These are phyloP conservation scores for Axea sp. DNA, from an alignment of 2,888 invertebrate genomes.

Conservation along the genomic window DNA sequence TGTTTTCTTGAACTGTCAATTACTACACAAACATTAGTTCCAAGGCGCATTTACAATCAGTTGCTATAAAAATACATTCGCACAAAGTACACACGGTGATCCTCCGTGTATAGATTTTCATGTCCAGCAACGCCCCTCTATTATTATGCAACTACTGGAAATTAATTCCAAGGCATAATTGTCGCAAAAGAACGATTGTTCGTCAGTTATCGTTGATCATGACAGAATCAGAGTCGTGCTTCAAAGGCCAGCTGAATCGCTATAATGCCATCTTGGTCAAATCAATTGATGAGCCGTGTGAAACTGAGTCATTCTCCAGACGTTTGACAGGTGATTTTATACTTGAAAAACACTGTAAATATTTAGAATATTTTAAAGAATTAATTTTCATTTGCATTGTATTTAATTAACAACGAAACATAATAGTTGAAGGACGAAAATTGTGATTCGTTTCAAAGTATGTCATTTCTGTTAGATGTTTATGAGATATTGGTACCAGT, in stretches of 20 bases:
- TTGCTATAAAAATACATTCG: too few species aligned
- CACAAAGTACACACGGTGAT: too few species aligned
- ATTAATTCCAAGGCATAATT: neutral
- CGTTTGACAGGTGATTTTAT: conserved; percentile 84
- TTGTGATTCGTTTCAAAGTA: too few species aligned
- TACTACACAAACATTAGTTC: too few species aligned
- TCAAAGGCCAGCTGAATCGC: conserved; percentile 82
- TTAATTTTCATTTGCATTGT: too few species aligned
- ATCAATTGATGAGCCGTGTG: conserved; percentile 82
- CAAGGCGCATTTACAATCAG: too few species aligned
- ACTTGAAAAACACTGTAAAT: too few species aligned
- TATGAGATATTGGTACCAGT: too few species aligned
- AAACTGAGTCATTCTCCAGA: conserved; percentile 79
- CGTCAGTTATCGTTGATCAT: conserved; percentile 25
- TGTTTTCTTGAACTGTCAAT: too few species aligned
- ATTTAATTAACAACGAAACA: too few species aligned
- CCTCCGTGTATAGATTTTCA: conserved; percentile 6
- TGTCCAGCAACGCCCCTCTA: neutral
- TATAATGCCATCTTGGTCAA: conserved; percentile 88
- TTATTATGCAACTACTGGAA: conserved; percentile 3
- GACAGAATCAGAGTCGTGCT: conserved; percentile 67
- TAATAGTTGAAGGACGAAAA: too few species aligned
- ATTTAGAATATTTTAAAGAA: conserved; percentile 1
- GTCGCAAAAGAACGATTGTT: neutral
- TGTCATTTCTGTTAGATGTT: too few species aligned